phyloP scores from a whole-genome alignment of 23 tunicate species.

The Ascidia mentula region DNA sequence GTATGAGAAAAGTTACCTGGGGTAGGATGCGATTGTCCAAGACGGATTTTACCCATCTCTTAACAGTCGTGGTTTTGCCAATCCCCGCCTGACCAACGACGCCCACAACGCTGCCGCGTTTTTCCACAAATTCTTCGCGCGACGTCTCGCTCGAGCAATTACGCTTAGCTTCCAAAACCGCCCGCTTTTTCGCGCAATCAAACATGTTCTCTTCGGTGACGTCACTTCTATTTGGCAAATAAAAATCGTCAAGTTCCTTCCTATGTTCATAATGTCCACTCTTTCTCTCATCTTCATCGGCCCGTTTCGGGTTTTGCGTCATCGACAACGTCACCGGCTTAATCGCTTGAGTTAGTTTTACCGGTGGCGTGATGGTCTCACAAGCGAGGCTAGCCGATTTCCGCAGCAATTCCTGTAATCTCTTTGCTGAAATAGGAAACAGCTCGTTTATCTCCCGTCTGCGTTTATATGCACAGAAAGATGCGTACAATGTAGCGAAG shows the following conservation, averaged over 20 bases:
- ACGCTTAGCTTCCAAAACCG: neutral
- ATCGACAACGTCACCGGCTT: neutral
- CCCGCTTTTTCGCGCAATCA: neutral
- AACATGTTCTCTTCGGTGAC: neutral
- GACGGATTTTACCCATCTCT: neutral
- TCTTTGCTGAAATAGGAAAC: neutral
- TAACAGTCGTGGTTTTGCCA: conserved; percentile 9
- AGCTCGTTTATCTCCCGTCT: too few relatives aligned
- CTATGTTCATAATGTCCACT: neutral
- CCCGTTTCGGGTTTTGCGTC: neutral
- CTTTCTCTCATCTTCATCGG: neutral
- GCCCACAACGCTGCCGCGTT: conserved; percentile 10
- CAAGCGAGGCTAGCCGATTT: neutral
- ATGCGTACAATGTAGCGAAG: too few relatives aligned
- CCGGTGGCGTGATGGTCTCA: neutral
- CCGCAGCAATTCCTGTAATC: neutral
- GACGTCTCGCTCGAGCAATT: neutral
- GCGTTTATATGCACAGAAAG: too few relatives aligned
- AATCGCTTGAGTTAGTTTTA: neutral
- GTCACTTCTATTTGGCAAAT: neutral
- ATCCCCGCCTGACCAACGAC: conserved; percentile 20
- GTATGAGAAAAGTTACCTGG: neutral
- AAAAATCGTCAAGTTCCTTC: neutral
- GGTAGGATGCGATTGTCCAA: neutral
- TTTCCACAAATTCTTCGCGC: neutral